Percentiles rank a stretch among this genome's conserved stretches.
Evolutionary conservation across 2,113 vertebrate genomes (phyloP).

Genomic region (Ciconia maguari): DNA sequence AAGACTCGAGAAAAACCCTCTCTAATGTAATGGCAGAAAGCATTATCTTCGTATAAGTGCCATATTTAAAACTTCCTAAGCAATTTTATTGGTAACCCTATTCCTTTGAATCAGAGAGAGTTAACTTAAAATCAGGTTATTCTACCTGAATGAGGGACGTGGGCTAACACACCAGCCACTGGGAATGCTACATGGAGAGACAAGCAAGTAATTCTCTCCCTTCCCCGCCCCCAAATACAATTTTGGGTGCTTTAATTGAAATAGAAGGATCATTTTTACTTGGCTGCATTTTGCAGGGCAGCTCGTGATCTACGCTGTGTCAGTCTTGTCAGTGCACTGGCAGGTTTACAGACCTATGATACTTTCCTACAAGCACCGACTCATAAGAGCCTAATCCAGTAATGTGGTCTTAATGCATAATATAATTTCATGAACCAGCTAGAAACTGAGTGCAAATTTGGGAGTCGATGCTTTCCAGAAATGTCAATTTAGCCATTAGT

Average conservation of each 20-base stretch:
- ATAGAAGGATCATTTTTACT: constrained; percentile 9
- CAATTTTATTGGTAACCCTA: neutral
- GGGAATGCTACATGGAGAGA: neutral
- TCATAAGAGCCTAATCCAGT: neutral
- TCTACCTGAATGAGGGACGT: fast-evolving
- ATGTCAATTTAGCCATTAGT: neutral
- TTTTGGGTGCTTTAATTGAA: constrained; percentile 3
- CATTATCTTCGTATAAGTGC: neutral
- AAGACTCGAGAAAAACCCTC: neutral
- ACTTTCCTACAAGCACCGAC: neutral
- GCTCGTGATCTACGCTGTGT: neutral
- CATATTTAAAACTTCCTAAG: constrained; percentile 21
- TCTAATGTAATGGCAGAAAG: neutral
- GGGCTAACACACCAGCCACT: neutral
- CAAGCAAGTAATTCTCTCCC: neutral
- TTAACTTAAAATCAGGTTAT: constrained; percentile 1
- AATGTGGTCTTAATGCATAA: neutral
- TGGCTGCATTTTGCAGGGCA: constrained; percentile 21
- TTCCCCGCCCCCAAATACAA: neutral
- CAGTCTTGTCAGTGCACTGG: neutral
- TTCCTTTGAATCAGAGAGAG: neutral
- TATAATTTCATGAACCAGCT: neutral
- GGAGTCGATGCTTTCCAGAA: neutral
- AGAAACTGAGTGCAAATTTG: constrained; percentile 1
- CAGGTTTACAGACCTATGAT: neutral